These are phyloP conservation scores for Motacilla tschutschensis DNA, from an alignment of 2,113 vertebrate genomes.

Conservation along the genomic window DNA sequence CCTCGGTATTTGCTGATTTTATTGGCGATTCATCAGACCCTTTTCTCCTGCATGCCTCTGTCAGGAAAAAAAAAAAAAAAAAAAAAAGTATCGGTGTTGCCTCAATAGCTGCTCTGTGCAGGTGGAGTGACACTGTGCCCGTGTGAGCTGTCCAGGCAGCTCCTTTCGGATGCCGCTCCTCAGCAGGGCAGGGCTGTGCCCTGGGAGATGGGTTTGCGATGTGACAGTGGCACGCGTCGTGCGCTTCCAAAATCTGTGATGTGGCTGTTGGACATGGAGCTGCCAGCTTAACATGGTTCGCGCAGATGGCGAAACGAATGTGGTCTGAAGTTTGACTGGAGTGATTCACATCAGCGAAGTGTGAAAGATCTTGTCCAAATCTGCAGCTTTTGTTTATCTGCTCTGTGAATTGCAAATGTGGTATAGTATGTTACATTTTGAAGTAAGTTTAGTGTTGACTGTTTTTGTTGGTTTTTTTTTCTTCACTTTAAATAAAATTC, in stretches of 20 bases:
- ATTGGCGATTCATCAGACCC: not conserved
- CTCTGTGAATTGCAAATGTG: conserved; percentile 19
- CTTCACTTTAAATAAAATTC: not conserved
- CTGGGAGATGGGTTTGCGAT: not conserved
- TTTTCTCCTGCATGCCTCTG: not conserved
- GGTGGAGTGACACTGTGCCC: not conserved
- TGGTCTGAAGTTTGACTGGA: conserved; percentile 44
- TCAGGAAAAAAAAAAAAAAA: not conserved
- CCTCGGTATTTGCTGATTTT: not conserved
- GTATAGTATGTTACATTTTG: not conserved
- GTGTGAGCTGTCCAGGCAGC: accelerated
- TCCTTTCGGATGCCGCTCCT: not conserved
- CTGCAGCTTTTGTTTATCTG: conserved; percentile 19
- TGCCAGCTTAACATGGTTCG: not conserved
- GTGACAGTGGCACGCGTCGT: not conserved
- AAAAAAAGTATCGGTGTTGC: not conserved
- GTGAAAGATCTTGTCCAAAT: conserved; percentile 26
- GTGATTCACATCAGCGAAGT: conserved; percentile 7
- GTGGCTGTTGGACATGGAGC: not conserved
- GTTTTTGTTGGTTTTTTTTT: not conserved
- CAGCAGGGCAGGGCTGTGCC: not conserved
- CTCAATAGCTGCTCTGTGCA: accelerated
- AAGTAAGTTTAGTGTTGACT: not conserved
- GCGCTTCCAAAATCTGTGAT: not conserved
- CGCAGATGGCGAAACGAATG: conserved; percentile 22